These are phyloP conservation scores for Antheraea mylitta DNA, from an alignment of 1,140 invertebrate species.

Conservation along the genomic window DNA sequence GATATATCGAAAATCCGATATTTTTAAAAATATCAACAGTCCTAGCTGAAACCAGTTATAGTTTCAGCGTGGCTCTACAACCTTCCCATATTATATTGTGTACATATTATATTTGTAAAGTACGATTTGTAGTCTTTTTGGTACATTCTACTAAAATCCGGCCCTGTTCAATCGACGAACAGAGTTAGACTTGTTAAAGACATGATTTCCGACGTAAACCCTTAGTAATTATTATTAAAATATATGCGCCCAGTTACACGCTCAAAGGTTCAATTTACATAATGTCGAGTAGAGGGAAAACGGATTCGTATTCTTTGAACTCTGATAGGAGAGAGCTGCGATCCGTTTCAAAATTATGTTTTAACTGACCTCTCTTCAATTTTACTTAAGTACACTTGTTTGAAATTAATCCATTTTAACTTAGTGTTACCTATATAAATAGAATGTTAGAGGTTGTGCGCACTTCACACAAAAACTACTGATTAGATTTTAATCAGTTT, in stretches of 20 bases:
- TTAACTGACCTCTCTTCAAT: background rate
- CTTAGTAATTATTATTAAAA: conserved; percentile 12
- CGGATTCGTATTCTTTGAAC: conserved; percentile 15
- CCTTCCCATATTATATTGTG: too few species aligned
- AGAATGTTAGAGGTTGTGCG: too few species aligned
- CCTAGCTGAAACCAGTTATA: too few species aligned
- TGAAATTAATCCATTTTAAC: background rate
- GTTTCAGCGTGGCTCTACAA: too few species aligned
- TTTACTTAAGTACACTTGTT: background rate
- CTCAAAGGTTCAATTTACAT: conserved; percentile 10
- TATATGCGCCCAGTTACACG: conserved; percentile 12
- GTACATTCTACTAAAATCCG: background rate
- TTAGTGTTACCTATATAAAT: background rate
- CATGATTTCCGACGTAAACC: conserved; percentile 14
- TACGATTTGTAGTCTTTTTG: background rate
- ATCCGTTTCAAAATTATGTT: background rate
- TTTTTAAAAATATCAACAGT: too few species aligned
- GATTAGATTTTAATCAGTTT: too few species aligned
- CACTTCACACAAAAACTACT: too few species aligned
- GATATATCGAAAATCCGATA: too few species aligned
- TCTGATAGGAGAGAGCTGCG: background rate
- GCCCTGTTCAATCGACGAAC: background rate
- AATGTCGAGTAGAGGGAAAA: conserved; percentile 20
- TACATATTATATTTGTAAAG: background rate
- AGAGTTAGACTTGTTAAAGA: conserved; percentile 12